These are phyloP conservation scores for Alaudala cheleensis DNA, from an alignment of 2,113 vertebrate genomes.

Conservation along the genomic window DNA sequence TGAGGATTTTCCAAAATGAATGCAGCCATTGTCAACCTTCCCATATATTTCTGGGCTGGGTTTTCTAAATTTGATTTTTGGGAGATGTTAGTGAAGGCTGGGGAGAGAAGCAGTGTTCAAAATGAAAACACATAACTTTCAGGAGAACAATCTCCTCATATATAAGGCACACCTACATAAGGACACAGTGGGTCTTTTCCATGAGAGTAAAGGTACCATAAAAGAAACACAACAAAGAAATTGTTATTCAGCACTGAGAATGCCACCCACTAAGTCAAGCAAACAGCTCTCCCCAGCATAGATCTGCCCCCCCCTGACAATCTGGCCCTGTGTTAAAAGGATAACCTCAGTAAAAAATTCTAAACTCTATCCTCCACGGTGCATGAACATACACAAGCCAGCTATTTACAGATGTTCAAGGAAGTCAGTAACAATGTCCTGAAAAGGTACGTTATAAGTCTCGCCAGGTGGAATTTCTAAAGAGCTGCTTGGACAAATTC, in stretches of 20 bases:
- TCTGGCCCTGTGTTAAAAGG: constrained; percentile 41
- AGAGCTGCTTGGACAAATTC: constrained; percentile 21
- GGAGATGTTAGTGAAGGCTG: background rate
- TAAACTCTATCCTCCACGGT: constrained; percentile 63
- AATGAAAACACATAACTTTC: constrained; percentile 9
- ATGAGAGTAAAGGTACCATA: constrained; percentile 8
- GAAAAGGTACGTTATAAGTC: constrained; percentile 24
- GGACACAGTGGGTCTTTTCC: background rate
- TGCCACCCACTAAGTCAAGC: constrained; percentile 58
- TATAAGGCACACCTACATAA: background rate
- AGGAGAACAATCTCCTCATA: background rate
- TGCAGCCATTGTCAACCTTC: background rate
- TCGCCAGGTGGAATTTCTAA: constrained; percentile 61
- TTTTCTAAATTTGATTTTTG: background rate
- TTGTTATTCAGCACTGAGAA: constrained; percentile 15
- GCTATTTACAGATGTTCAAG: constrained; percentile 48
- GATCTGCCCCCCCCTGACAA: constrained; percentile 1
- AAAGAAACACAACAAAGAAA: constrained; percentile 56
- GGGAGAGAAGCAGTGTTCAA: background rate
- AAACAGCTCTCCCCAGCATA: background rate
- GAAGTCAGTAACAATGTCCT: constrained; percentile 46
- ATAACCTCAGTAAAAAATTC: constrained; percentile 45
- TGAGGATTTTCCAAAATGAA: constrained; percentile 34
- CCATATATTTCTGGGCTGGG: background rate
- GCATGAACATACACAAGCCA: constrained; percentile 49